phyloP scores from a whole-genome alignment of 1,140 invertebrate genomes.

The Formica selysi region DNA sequence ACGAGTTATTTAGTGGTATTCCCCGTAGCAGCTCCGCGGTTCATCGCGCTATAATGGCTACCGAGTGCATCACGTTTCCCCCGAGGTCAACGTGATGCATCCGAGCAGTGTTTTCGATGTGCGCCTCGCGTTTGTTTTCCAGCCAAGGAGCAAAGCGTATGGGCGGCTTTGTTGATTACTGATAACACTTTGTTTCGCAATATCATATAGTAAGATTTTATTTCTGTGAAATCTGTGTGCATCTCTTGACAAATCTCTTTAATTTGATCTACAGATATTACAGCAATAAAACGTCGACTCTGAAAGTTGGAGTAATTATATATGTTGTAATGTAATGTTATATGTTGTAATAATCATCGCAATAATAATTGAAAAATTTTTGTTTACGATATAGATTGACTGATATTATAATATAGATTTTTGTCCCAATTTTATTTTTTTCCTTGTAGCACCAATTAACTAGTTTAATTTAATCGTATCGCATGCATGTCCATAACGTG shows the following conservation, averaged over 20 bases:
- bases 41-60: conserved; percentile 64
- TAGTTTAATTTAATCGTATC: neutral
- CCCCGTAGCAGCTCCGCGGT: conserved; percentile 53
- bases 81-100: conserved; percentile 54
- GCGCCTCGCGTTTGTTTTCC: conserved; percentile 55
- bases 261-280: neutral
- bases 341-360: neutral
- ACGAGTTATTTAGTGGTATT: conserved; percentile 62
- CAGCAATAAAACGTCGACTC: neutral
- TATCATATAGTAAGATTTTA: neutral
- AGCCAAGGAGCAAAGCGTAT: conserved; percentile 29
- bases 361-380: neutral
- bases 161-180: conserved; percentile 39
- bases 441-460: neutral
- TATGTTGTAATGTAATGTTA: neutral
- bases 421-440: too few relatives aligned
- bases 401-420: too few relatives aligned
- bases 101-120: conserved; percentile 30
- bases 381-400: neutral
- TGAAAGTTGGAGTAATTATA: neutral
- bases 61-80: conserved; percentile 62
- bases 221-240: neutral
- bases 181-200: conserved; percentile 29
- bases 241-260: neutral
- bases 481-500: neutral